A percentile compares a stretch with the other conserved stretches of the same genome.
phyloP scores from a whole-genome alignment of 1,140 invertebrate species.

The Euschistus heros region DNA sequence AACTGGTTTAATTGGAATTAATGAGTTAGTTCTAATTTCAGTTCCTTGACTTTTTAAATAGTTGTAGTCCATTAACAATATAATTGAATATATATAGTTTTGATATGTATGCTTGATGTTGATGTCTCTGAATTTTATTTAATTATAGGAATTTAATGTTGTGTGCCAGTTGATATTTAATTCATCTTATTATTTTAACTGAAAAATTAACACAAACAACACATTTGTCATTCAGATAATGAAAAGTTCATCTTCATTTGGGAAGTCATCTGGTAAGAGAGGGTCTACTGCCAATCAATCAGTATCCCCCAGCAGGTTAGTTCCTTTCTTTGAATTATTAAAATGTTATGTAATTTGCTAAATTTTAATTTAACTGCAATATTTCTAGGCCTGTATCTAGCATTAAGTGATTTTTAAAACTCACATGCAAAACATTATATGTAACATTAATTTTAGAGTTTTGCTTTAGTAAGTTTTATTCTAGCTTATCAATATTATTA shows the following conservation, averaged over 20 bases:
- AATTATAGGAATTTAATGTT: too few species aligned
- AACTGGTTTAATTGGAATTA: too few species aligned
- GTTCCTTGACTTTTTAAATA: too few species aligned
- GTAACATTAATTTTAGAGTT: conserved; percentile 7
- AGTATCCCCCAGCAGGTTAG: conserved; percentile 7
- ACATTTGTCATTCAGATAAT: not conserved
- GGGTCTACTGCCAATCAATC: conserved; percentile 4
- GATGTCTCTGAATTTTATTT: too few species aligned
- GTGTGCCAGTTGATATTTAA: too few species aligned
- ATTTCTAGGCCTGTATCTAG: conserved; percentile 13
- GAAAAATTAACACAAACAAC: too few species aligned
- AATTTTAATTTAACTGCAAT: conserved; percentile 1
- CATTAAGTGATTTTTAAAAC: conserved; percentile 2
- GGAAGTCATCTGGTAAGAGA: conserved; percentile 7
- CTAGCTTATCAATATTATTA: conserved; percentile 8
- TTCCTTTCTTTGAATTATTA: not conserved
- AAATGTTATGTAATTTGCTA: not conserved
- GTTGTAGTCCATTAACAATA: too few species aligned
- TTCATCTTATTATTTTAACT: too few species aligned
- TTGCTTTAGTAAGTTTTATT: conserved; percentile 16
- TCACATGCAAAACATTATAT: not conserved
- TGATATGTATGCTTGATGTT: too few species aligned
- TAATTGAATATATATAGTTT: too few species aligned
- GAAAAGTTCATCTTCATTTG: conserved; percentile 10
- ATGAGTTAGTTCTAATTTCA: too few species aligned